Evolutionary conservation across 1,140 invertebrate species (phyloP).

Genomic region (Bradynema listronoti): DNA sequence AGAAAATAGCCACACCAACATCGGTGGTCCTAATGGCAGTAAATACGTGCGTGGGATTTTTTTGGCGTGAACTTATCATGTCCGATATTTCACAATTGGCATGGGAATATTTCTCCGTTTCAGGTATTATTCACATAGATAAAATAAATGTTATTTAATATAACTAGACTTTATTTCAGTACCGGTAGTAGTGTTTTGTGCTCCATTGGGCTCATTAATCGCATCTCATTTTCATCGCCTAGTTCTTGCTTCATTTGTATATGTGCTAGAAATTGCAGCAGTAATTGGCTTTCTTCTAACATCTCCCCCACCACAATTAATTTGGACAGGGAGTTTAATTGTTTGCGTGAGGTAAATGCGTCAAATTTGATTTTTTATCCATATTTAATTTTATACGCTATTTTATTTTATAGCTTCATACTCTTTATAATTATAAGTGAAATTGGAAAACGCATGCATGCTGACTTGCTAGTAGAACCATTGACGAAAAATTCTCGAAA

Average conservation of each 20-base stretch:
- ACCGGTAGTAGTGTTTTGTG: slow-evolving; percentile 27
- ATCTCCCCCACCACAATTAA: not conserved
- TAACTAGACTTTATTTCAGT: slow-evolving; percentile 3
- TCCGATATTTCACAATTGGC: slow-evolving; percentile 30
- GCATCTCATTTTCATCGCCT: slow-evolving; percentile 38
- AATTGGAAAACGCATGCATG: too few species aligned
- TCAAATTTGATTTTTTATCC: too few species aligned
- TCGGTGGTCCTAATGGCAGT: slow-evolving; percentile 25
- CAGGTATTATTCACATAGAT: not conserved
- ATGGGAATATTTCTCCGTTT: slow-evolving; percentile 43
- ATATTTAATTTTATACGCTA: too few species aligned
- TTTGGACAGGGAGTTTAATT: not conserved
- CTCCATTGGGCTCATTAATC: slow-evolving; percentile 26
- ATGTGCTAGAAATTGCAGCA: slow-evolving; percentile 22
- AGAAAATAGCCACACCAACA: slow-evolving; percentile 51
- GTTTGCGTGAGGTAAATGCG: slow-evolving; percentile 2
- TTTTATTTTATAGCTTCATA: too few species aligned
- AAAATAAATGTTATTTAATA: not conserved
- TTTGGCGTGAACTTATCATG: slow-evolving; percentile 45
- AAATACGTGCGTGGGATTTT: slow-evolving; percentile 42
- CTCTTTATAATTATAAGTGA: too few species aligned
- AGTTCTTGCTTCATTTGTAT: slow-evolving; percentile 29
- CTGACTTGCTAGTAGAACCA: too few species aligned
- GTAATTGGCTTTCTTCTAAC: slow-evolving; percentile 20
- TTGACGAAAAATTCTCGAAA: too few species aligned